These are phyloP conservation scores for Junonia oenone DNA, from an alignment of 2,888 invertebrate genomes.

Conservation along the genomic window DNA sequence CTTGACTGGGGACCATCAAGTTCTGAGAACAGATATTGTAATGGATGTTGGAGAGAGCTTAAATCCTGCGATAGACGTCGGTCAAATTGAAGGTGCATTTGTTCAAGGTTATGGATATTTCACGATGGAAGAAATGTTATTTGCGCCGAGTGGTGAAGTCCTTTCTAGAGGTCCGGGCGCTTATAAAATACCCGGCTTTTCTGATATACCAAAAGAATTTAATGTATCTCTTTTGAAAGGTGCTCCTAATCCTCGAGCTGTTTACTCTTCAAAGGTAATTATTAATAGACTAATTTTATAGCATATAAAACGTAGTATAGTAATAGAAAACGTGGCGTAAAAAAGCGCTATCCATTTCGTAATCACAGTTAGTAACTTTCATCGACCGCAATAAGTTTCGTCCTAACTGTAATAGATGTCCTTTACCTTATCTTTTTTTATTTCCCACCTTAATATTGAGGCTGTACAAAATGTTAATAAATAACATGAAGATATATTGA, in stretches of 20 bases:
- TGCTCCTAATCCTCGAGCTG: conserved; percentile 88
- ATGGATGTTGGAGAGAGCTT: conserved; percentile 94
- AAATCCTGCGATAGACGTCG: conserved; percentile 94
- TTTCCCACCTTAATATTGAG: too few relatives aligned
- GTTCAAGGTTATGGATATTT: conserved; percentile 92
- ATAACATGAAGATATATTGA: too few relatives aligned
- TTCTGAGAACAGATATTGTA: conserved; percentile 89
- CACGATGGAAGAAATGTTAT: conserved; percentile 89
- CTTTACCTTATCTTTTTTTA: too few relatives aligned
- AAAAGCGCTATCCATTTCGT: too few relatives aligned
- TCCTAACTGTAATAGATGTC: too few relatives aligned
- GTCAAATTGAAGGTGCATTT: conserved; percentile 94
- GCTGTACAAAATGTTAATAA: too few relatives aligned
- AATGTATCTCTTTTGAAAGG: conserved; percentile 91
- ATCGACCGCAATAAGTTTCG: too few relatives aligned
- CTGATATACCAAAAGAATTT: conserved; percentile 90
- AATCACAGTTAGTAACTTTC: too few relatives aligned
- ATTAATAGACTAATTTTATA: too few relatives aligned
- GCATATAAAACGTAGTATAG: too few relatives aligned
- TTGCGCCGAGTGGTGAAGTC: conserved; percentile 85
- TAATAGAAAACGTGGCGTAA: too few relatives aligned
- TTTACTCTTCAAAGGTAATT: conserved; percentile 91
- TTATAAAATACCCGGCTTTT: conserved; percentile 92
- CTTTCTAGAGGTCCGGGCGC: conserved; percentile 89
- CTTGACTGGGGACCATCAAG: conserved; percentile 91